Percentiles rank a stretch among this genome's conserved stretches.
phyloP scores from a whole-genome alignment of 1,140 invertebrate species.

The Aricia agestis region DNA sequence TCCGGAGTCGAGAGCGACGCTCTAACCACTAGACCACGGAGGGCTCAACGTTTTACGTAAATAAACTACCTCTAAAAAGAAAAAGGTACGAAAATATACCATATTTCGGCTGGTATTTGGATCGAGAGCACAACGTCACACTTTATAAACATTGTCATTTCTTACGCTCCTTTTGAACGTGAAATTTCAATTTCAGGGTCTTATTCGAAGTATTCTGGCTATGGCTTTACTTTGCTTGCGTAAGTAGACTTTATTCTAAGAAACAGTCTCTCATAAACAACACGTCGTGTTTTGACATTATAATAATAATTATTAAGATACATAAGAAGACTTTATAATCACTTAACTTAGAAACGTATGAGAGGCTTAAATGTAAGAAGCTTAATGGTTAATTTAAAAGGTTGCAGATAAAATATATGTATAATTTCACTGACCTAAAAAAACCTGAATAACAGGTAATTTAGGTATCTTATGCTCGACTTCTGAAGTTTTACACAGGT shows the following conservation, averaged over 20 bases:
- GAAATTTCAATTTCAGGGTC: neutral
- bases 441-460: too few relatives aligned
- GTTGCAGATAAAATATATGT: neutral
- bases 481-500: too few relatives aligned
- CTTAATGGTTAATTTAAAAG: neutral
- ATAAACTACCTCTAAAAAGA: neutral
- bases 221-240: neutral
- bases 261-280: neutral
- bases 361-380: neutral
- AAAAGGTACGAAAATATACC: neutral
- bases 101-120: neutral
- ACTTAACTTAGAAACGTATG: neutral
- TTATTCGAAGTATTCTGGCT: neutral
- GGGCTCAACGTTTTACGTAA: neutral
- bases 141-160: neutral
- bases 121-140: neutral
- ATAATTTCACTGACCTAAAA: neutral
- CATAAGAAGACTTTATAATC: neutral
- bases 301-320: neutral
- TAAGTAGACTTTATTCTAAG: neutral
- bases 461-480: too few relatives aligned
- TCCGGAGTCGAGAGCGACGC: too few relatives aligned
- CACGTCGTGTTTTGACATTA: too few relatives aligned
- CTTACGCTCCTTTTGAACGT: conserved; percentile 2
- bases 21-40: too few relatives aligned